Percentiles rank a stretch among this genome's conserved stretches.
Conservation (phyloP, 2,888 invertebrate genomes). For the Brenthis ino region DNA sequence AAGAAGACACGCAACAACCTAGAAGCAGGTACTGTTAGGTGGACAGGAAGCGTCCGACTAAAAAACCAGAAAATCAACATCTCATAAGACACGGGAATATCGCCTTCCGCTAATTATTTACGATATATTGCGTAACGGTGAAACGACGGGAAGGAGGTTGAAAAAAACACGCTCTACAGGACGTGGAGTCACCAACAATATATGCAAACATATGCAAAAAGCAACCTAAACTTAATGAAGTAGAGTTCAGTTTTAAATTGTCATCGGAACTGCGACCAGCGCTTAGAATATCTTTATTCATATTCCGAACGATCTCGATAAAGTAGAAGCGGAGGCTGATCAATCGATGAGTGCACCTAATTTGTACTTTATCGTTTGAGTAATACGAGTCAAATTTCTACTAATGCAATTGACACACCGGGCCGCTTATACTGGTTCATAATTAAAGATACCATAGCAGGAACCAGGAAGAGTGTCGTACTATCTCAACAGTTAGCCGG, state of each 20-base stretch:
- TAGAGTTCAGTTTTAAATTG: constrained; percentile 58
- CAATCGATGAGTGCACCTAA: constrained; percentile 50
- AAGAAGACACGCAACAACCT: constrained; percentile 45
- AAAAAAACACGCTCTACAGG: constrained; percentile 78
- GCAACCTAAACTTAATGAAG: constrained; percentile 51
- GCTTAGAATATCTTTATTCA: constrained; percentile 80
- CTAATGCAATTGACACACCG: constrained; percentile 45
- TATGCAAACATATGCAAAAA: constrained; percentile 49
- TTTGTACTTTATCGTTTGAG: constrained; percentile 54
- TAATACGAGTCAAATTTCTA: constrained; percentile 51
- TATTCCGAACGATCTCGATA: constrained; percentile 78
- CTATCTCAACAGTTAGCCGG: constrained; percentile 82
- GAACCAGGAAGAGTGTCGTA: constrained; percentile 83
- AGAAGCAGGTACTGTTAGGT: constrained; percentile 57
- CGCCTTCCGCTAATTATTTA: constrained; percentile 82
- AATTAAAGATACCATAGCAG: constrained; percentile 81
- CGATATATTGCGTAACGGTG: constrained; percentile 82
- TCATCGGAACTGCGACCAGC: constrained; percentile 56
- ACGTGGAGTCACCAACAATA: constrained; percentile 64
- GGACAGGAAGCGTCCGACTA: constrained; percentile 69
- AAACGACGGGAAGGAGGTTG: constrained; percentile 79
- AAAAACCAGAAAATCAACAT: constrained; percentile 74
- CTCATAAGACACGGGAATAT: constrained; percentile 82
- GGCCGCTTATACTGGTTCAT: constrained; percentile 71
- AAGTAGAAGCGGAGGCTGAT: constrained; percentile 68